These are phyloP conservation scores for Aphelenchoides fujianensis DNA, from an alignment of 1,140 invertebrate species.

Conservation along the genomic window DNA sequence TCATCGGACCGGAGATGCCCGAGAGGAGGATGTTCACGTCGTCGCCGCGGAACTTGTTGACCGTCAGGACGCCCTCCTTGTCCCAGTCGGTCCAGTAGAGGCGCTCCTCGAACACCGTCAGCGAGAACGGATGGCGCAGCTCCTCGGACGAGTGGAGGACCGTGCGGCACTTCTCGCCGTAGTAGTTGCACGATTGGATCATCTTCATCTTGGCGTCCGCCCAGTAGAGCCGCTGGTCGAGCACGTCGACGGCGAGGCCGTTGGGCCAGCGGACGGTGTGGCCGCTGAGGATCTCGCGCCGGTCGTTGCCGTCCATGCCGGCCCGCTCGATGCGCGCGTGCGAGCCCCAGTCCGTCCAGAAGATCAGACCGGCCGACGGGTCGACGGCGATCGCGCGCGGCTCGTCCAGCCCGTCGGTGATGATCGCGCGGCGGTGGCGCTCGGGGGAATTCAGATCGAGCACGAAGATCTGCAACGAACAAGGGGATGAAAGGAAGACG, in stretches of 20 bases:
- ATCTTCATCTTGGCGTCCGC: conserved; percentile 77
- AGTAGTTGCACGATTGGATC: conserved; percentile 43
- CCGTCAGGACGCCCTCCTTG: conserved; percentile 82
- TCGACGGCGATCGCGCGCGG: conserved; percentile 86
- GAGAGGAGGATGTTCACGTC: conserved; percentile 67
- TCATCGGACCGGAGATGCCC: conserved; percentile 74
- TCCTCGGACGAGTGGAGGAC: conserved; percentile 62
- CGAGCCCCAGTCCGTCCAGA: conserved; percentile 66
- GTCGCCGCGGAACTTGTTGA: conserved; percentile 84
- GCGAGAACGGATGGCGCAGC: conserved; percentile 67
- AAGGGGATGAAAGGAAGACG: too few species aligned
- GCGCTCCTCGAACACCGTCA: conserved; percentile 71
- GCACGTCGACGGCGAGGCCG: conserved; percentile 65
- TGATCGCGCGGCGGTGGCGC: conserved; percentile 72
- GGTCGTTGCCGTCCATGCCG: conserved; percentile 64
- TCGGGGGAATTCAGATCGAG: conserved; percentile 50
- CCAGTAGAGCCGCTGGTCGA: conserved; percentile 78
- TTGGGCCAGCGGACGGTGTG: conserved; percentile 65
- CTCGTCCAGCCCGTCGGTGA: conserved; percentile 79
- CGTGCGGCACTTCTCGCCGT: conserved; percentile 52
- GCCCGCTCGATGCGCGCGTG: conserved; percentile 63
- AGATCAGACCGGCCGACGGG: conserved; percentile 68
- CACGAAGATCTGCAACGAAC: conserved; percentile 50
- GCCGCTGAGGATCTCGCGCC: conserved; percentile 46
- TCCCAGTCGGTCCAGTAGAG: conserved; percentile 97